A percentile compares a stretch with the other conserved stretches of the same genome.
Evolutionary conservation across 2,113 vertebrate genomes (phyloP).

Genomic region (Trichomycterus rosablanca): DNA sequence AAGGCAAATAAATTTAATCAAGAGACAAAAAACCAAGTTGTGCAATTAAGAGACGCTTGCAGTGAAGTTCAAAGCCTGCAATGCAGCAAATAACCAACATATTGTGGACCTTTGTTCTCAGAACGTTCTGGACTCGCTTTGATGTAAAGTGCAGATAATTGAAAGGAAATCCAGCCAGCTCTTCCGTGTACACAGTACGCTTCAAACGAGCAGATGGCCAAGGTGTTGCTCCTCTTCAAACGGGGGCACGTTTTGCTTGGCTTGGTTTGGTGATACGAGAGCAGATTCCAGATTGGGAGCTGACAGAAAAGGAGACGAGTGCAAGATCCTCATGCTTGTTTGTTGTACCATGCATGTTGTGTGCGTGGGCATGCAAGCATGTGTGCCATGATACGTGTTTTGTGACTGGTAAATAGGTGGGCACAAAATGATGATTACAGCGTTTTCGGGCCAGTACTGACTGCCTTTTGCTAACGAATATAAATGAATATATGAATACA

Average conservation of each 20-base stretch:
- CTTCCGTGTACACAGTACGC: constrained; percentile 7
- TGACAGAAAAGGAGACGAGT: background rate
- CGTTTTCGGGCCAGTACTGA: too few species aligned
- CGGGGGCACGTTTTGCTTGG: background rate
- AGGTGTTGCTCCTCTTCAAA: constrained; percentile 19
- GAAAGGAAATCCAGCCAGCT: constrained; percentile 21
- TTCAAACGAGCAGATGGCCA: constrained; percentile 26
- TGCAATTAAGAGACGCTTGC: constrained; percentile 10
- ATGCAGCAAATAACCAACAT: constrained; percentile 17
- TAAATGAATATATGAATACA: too few species aligned
- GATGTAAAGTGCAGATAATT: constrained; percentile 31
- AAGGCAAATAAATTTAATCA: too few species aligned
- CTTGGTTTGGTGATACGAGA: background rate
- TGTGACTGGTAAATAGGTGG: too few species aligned
- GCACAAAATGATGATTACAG: too few species aligned
- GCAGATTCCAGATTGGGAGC: background rate
- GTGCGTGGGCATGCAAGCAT: background rate
- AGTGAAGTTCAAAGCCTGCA: background rate
- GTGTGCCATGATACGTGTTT: background rate
- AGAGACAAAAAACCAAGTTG: background rate
- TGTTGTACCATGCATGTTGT: background rate
- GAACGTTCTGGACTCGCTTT: constrained; percentile 28
- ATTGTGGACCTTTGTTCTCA: constrained; percentile 21
- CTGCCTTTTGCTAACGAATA: too few species aligned
- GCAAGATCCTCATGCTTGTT: constrained; percentile 5